Percentiles rank a stretch among this genome's conserved stretches.
Evolutionary conservation across 1,140 invertebrate genomes (phyloP).

Genomic region (Eriocheir sinensis): DNA sequence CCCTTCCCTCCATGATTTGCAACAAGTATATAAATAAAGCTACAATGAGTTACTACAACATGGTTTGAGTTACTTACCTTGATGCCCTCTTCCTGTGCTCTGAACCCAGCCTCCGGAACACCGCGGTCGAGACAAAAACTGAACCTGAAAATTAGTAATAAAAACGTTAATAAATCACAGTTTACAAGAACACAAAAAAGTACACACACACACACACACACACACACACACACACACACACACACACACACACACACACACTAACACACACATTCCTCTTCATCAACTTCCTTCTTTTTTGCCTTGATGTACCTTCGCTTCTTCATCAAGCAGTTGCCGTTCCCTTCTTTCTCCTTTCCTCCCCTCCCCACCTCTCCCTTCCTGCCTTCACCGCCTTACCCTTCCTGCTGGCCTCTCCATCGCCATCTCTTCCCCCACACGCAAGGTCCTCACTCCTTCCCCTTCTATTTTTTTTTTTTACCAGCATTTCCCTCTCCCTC

Average conservation of each 20-base stretch:
- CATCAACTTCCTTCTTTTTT: neutral
- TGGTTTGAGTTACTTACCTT: no score
- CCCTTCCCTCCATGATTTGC: no score
- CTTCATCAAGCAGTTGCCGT: neutral
- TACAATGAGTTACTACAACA: no score
- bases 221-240: slow-evolving; percentile 35
- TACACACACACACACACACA: neutral
- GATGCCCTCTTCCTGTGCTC: no score
- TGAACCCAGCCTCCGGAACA: no score
- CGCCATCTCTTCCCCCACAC: neutral
- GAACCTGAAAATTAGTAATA: no score
- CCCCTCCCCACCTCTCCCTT: neutral
- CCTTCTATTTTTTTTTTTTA: neutral
- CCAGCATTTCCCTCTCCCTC: neutral
- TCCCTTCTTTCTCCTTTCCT: neutral
- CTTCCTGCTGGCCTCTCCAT: neutral
- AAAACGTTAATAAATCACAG: neutral
- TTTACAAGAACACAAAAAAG: no score
- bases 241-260: slow-evolving; percentile 16
- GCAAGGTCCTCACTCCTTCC: neutral
- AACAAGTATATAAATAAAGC: no score
- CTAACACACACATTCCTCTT: neutral
- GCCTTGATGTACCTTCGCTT: neutral
- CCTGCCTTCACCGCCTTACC: neutral
- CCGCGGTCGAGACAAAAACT: no score